Percentiles rank a stretch among this genome's conserved stretches.
Evolutionary conservation across 2,888 invertebrate genomes (phyloP).

Genomic region (Euclidia mi): DNA sequence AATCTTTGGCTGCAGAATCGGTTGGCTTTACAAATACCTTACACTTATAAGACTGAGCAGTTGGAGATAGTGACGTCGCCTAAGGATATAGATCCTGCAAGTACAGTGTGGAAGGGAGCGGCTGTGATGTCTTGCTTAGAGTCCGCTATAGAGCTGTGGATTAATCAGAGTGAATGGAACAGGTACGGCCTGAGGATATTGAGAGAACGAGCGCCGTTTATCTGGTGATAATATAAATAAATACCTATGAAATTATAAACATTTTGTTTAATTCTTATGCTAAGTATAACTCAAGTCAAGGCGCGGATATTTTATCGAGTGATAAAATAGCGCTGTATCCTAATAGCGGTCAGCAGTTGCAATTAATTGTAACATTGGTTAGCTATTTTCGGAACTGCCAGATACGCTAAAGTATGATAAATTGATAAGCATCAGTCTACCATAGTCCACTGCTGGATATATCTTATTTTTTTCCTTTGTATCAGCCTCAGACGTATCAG

Average conservation of each 20-base stretch:
- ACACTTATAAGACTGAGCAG: constrained; percentile 94
- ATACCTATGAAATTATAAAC: constrained; percentile 8
- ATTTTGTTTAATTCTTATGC: background rate
- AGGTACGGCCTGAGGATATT: constrained; percentile 95
- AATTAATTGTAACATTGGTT: too few species aligned
- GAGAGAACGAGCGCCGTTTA: constrained; percentile 97
- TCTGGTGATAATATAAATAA: constrained; percentile 90
- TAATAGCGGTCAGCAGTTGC: too few species aligned
- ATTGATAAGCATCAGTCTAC: too few species aligned
- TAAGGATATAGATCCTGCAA: constrained; percentile 97
- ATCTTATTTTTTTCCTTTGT: too few species aligned
- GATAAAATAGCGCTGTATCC: too few species aligned
- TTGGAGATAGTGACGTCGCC: constrained; percentile 97
- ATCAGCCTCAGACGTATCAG: too few species aligned
- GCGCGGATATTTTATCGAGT: too few species aligned
- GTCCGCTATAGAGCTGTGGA: constrained; percentile 98
- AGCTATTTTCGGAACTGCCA: too few species aligned
- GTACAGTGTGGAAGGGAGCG: constrained; percentile 98
- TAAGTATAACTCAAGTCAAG: too few species aligned
- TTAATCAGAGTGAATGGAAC: constrained; percentile 95
- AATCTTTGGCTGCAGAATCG: constrained; percentile 97
- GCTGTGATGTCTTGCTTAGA: constrained; percentile 98
- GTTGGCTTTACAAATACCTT: constrained; percentile 95
- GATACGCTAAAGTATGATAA: too few species aligned
- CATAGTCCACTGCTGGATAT: too few species aligned